These are phyloP conservation scores for Dermolepida albohirtum DNA, from an alignment of 2,888 invertebrate species.

Conservation along the genomic window DNA sequence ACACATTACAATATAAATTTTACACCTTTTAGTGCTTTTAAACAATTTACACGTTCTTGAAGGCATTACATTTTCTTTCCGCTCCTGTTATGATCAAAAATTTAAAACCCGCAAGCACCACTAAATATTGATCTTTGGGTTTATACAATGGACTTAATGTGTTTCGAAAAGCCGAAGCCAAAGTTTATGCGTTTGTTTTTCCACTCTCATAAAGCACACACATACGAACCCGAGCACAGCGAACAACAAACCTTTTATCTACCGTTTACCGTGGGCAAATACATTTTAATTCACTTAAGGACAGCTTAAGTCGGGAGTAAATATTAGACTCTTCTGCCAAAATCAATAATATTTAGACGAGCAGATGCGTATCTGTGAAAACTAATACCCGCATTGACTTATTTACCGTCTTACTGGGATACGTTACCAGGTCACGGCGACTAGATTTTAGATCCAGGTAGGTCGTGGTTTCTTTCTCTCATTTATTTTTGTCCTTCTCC, in stretches of 20 bases:
- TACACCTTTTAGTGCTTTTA: slow-evolving; percentile 27
- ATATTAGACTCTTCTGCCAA: no score
- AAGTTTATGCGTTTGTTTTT: slow-evolving; percentile 29
- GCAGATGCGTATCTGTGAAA: no score
- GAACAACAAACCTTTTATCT: slow-evolving; percentile 42
- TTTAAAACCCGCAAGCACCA: slow-evolving; percentile 22
- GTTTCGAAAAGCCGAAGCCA: slow-evolving; percentile 26
- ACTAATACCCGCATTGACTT: no score
- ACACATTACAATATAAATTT: slow-evolving; percentile 8
- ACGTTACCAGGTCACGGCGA: no score
- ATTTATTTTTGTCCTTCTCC: no score
- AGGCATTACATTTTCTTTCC: neutral
- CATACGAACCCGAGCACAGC: neutral
- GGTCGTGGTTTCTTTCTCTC: no score
- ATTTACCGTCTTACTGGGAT: no score
- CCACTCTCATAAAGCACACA: slow-evolving; percentile 1
- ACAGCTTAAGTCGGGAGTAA: slow-evolving; percentile 42
- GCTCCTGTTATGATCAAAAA: slow-evolving; percentile 13
- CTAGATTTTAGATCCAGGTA: no score
- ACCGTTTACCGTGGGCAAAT: slow-evolving; percentile 52
- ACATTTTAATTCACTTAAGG: slow-evolving; percentile 59
- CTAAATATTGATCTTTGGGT: slow-evolving; percentile 34
- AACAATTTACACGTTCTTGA: slow-evolving; percentile 22
- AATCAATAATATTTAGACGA: no score
- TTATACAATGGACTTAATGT: slow-evolving; percentile 26